These are phyloP conservation scores for Meghimatium bilineatum DNA, from an alignment of 2,888 invertebrate species.

Conservation along the genomic window DNA sequence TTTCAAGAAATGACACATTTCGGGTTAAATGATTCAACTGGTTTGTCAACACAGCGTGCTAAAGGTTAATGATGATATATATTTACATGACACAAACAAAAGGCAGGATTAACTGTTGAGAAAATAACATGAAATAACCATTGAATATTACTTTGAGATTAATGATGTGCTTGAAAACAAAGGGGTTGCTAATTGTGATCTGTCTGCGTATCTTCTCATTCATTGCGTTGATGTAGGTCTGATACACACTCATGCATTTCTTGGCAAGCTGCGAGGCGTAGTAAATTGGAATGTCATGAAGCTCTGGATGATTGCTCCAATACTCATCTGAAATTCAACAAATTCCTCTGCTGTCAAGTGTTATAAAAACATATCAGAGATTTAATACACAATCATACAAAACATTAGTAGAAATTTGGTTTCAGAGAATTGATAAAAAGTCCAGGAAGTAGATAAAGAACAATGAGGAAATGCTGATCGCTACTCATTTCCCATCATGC, in stretches of 20 bases:
- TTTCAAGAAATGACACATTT: too few species aligned
- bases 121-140: background rate
- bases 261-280: slow-evolving; percentile 99
- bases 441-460: too few species aligned
- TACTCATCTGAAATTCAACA: slow-evolving; percentile 86
- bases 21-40: too few species aligned
- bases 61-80: too few species aligned
- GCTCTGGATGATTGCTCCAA: slow-evolving; percentile 97
- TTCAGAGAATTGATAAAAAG: too few species aligned
- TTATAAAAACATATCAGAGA: background rate
- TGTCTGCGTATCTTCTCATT: slow-evolving; percentile 97
- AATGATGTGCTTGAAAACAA: slow-evolving; percentile 95
- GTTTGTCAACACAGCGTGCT: too few species aligned
- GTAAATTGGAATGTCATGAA: slow-evolving; percentile 99
- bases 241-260: slow-evolving; percentile 99
- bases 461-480: too few species aligned
- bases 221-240: slow-evolving; percentile 99
- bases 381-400: too few species aligned
- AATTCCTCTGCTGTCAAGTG: background rate
- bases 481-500: too few species aligned
- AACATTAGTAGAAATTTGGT: too few species aligned
- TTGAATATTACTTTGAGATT: slow-evolving; percentile 76
- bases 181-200: slow-evolving; percentile 98
- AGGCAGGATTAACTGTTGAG: too few species aligned
- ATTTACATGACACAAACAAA: too few species aligned